Percentiles rank a stretch among this genome's conserved stretches.
phyloP scores from a whole-genome alignment of 37 sponge, comb jelly and placozoan genomes.

The Tethya wilhelma region DNA sequence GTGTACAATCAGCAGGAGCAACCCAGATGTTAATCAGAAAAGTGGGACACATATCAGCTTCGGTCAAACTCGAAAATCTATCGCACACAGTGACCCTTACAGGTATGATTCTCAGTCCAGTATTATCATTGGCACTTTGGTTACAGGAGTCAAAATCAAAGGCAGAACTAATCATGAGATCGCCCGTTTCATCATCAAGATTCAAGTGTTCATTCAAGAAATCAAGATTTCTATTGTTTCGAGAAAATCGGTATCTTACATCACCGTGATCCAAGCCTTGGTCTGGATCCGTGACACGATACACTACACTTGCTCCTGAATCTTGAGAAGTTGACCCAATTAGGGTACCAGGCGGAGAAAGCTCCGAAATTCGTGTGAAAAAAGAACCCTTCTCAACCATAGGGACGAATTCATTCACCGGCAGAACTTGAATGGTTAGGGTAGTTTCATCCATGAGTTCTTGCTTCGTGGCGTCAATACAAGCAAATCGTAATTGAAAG shows the following conservation, averaged over 20 bases:
- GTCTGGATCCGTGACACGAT: neutral
- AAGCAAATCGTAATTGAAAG: neutral
- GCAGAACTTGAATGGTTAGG: neutral
- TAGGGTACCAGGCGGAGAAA: slow-evolving; percentile 7
- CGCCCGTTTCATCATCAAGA: neutral
- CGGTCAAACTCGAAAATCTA: neutral
- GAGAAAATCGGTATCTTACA: neutral
- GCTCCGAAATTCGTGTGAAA: neutral
- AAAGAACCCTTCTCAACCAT: neutral
- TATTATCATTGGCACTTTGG: neutral
- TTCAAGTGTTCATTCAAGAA: no score
- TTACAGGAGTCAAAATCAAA: neutral
- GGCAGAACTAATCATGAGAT: neutral
- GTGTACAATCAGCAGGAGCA: neutral
- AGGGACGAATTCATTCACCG: slow-evolving; percentile 16
- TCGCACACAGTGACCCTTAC: no score
- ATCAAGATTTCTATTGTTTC: neutral
- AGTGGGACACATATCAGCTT: neutral
- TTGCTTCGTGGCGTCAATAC: neutral
- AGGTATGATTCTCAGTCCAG: neutral
- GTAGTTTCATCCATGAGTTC: neutral
- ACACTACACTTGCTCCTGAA: neutral
- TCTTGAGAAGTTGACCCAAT: neutral
- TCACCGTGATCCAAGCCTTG: slow-evolving; percentile 1
- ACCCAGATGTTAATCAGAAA: neutral